Conservation (phyloP, 2,797 vertebrate species). For the Poecilia velifera region DNA sequence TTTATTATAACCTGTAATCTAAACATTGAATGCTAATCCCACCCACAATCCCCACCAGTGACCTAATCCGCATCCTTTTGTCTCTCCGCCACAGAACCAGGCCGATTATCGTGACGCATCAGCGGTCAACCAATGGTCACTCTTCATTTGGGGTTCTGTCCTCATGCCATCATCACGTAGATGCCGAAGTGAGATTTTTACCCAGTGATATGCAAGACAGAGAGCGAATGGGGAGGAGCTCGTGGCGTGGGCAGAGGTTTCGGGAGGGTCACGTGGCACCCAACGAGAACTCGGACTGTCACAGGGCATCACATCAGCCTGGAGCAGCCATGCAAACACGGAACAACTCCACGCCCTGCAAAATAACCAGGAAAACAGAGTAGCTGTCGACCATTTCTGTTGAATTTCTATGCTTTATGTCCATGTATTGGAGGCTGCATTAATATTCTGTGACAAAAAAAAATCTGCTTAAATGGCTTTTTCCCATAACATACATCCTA, state of each 20-base stretch:
- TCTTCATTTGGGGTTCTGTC: constrained; percentile 39
- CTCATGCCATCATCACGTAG: constrained; percentile 43
- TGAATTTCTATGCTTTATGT: not conserved
- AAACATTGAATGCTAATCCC: not conserved
- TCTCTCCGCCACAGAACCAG: constrained; percentile 60
- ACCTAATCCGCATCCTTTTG: constrained; percentile 52
- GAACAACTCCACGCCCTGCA: constrained; percentile 5
- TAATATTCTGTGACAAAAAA: not conserved
- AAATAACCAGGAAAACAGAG: constrained; percentile 25
- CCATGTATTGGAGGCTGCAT: not conserved
- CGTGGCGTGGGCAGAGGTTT: constrained; percentile 32
- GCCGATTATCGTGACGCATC: constrained; percentile 63
- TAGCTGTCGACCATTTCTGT: constrained; percentile 1
- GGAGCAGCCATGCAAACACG: constrained; percentile 49
- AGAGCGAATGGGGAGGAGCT: constrained; percentile 44
- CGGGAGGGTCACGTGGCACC: constrained; percentile 60
- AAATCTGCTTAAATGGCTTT: not conserved
- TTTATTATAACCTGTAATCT: not conserved
- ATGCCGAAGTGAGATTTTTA: constrained; percentile 36
- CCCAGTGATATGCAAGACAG: constrained; percentile 62
- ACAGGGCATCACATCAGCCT: constrained; percentile 74
- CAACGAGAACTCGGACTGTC: constrained; percentile 69
- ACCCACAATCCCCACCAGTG: constrained; percentile 39
- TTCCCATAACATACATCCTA: not conserved
- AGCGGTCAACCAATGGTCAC: constrained; percentile 67